phyloP scores from a whole-genome alignment of 1,140 invertebrate genomes.

The Meteorus sp. region DNA sequence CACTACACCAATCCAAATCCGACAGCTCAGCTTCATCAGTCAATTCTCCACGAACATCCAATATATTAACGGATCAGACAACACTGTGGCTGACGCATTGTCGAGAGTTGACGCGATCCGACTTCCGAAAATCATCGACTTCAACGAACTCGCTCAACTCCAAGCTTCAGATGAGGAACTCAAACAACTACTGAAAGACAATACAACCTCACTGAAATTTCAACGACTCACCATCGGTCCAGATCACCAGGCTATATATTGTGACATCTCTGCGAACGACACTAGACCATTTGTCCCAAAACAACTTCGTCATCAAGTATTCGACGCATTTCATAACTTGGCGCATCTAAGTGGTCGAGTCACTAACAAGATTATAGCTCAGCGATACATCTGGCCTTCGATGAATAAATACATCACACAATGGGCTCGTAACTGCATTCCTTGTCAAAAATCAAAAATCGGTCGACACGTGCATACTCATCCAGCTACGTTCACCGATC shows the following conservation, averaged over 20 bases:
- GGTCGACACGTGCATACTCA: constrained; percentile 24
- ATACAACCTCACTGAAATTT: constrained; percentile 13
- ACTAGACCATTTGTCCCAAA: constrained; percentile 34
- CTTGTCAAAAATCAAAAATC: constrained; percentile 40
- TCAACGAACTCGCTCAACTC: constrained; percentile 1
- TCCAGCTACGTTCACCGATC: constrained; percentile 2
- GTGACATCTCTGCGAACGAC: constrained; percentile 23
- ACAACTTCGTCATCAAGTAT: constrained; percentile 24
- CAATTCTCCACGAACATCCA: constrained; percentile 35
- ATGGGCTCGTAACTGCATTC: constrained; percentile 33
- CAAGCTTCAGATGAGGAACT: constrained; percentile 20
- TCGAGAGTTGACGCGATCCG: constrained; percentile 28
- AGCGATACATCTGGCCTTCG: constrained; percentile 26
- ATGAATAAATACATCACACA: constrained; percentile 31
- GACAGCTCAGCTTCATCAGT: constrained; percentile 22
- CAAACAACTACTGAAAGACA: background rate
- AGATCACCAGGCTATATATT: constrained; percentile 17
- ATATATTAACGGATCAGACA: constrained; percentile 32
- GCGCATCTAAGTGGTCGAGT: constrained; percentile 31
- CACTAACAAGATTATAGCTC: constrained; percentile 11
- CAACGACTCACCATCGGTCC: background rate
- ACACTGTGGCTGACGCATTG: constrained; percentile 37
- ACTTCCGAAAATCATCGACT: constrained; percentile 11
- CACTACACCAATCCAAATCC: constrained; percentile 18
- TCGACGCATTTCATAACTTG: constrained; percentile 28